Base-by-base conservation (phyloP, 2,113 vertebrate species). In the Aplodontia rufa region DNA sequence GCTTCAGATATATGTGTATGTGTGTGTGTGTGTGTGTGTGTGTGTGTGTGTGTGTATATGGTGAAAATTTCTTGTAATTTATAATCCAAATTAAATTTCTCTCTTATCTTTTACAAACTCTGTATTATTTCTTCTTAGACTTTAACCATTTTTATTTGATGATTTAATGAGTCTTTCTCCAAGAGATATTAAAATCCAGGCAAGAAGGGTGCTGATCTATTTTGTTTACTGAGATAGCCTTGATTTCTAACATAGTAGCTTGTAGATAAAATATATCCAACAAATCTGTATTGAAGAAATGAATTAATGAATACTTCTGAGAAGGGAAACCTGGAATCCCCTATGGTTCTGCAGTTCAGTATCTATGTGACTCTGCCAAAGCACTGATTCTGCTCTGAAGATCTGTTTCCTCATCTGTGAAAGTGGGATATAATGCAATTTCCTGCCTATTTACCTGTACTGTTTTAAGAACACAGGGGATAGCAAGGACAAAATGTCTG, bases 81-180 rank as follows among this genome's bases (percentile, higher is more conserved):
- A 58, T 47, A 78, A 55, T 60, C 6, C 35, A 87, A 42, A 8
- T 74, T 11, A 66, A 37, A 55, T 78, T 5, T 14, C 35, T 69
- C 51, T 92, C 2, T 58, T 45, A 28, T 60, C 14, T 68, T 94
- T 79, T 80, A 30, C 45, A 35, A 24, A 82, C 4, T 72, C 35
- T 45, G 30, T 58, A 60, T 76, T 71, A 4, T 76, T 88, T 35
- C 49, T 94, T 94, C 19, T 75, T 55, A 80, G 37, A 8, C 47
- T 26, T 85, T 90, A 40, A 85, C 32, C 62, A n/a, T 55, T 84
- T 89, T 87, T 91, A 4, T 71, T 93, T 71, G 45, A 47, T 87
- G 74, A 40, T 60, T 92, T 74, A 69, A 78, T 74, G 32, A 19
- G 22, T 95, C 26, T 75, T 28, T 95, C 69, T 19, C 32, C 32